These are phyloP conservation scores for Anoplius nigerrimus DNA, from an alignment of 2,888 invertebrate species.

Conservation along the genomic window DNA sequence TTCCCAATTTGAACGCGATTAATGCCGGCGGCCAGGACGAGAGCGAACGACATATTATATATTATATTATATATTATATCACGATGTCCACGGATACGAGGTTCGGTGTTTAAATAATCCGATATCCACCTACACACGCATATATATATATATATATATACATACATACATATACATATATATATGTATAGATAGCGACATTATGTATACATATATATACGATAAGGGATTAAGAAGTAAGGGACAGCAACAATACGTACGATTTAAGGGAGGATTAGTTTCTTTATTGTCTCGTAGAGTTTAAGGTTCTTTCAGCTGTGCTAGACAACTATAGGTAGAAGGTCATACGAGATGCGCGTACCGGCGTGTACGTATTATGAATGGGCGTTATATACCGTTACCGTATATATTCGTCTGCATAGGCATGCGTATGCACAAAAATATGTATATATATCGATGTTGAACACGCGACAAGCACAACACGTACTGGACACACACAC, in stretches of 20 bases:
- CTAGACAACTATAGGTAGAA: constrained; percentile 71
- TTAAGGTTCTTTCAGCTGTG: constrained; percentile 72
- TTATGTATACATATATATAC: constrained; percentile 47
- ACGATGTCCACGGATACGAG: constrained; percentile 19
- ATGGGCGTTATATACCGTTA: neutral
- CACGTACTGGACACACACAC: too few species aligned
- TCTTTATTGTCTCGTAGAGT: constrained; percentile 56
- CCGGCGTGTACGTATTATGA: neutral
- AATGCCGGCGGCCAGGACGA: constrained; percentile 20
- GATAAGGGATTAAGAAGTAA: constrained; percentile 37
- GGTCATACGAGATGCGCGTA: neutral
- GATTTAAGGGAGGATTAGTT: constrained; percentile 55
- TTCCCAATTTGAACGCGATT: constrained; percentile 32
- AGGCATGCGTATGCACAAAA: neutral
- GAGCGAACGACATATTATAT: constrained; percentile 24
- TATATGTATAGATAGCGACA: constrained; percentile 42
- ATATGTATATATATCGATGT: too few species aligned
- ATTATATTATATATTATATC: neutral
- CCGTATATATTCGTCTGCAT: neutral
- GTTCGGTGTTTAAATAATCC: constrained; percentile 46
- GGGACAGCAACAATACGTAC: constrained; percentile 38
- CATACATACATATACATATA: constrained; percentile 46
- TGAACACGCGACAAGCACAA: neutral
- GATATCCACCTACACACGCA: constrained; percentile 46
- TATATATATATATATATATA: constrained; percentile 44